A percentile compares a stretch with the other conserved stretches of the same genome.
Evolutionary conservation across 2,797 vertebrate genomes (phyloP).

Genomic region (Trachops cirrhosus): DNA sequence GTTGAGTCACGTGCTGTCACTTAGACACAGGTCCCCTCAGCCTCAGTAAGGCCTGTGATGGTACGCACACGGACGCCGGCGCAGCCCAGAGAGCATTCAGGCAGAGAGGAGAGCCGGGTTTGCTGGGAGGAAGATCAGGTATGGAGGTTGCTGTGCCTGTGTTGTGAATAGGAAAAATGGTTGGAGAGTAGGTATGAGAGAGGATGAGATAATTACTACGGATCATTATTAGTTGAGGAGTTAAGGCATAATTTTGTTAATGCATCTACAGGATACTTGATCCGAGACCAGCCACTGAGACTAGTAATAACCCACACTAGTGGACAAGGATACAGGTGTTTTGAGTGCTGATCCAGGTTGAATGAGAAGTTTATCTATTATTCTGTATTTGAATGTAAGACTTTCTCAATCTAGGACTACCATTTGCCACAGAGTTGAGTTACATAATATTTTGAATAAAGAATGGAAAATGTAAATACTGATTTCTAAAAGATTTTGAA

Average conservation of each 20-base stretch:
- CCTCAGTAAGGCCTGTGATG: background rate
- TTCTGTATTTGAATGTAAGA: background rate
- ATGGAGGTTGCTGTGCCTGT: background rate
- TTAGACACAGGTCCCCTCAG: background rate
- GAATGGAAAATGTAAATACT: background rate
- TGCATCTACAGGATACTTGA: background rate
- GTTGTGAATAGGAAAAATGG: background rate
- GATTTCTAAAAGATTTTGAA: slow-evolving; percentile 20
- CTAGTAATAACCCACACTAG: background rate
- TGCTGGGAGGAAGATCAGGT: background rate
- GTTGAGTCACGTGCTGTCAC: background rate
- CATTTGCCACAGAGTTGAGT: background rate
- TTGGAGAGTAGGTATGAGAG: background rate
- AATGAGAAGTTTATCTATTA: background rate
- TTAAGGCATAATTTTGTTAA: background rate
- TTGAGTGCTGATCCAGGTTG: background rate
- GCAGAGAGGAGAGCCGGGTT: background rate
- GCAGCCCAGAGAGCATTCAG: background rate
- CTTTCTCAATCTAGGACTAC: background rate
- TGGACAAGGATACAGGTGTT: background rate
- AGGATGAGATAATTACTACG: background rate
- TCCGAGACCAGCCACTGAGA: background rate
- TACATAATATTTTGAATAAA: slow-evolving; percentile 30
- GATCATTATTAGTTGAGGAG: background rate
- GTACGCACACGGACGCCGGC: background rate